Base-by-base conservation (phyloP, 2,113 vertebrate species). In the Corythaeola cristata region DNA sequence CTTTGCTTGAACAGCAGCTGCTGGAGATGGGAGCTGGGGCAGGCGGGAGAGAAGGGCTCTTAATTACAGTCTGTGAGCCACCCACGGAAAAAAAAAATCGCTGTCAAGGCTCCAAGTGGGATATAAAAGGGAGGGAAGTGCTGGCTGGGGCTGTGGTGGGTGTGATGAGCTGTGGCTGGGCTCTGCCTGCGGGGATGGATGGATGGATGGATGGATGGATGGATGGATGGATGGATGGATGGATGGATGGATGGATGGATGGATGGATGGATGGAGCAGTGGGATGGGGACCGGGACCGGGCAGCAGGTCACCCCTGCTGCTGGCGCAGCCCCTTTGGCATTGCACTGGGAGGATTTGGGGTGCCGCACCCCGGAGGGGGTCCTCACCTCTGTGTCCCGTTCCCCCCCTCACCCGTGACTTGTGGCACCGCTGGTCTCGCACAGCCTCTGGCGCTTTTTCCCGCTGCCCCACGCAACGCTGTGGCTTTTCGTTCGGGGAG, bases 31-130 rank as follows among this genome's bases (percentile, higher is more conserved):
- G 89, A 66, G 74, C 89, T 47, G n/a, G 50, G 91, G 90, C 86
- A 66, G 89, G 89, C 21, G 15, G 93, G 33, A 74, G 85, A 78
- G 92, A 86, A 95, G 88, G 96, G 93, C 81, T 92, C 93, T 82
- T 92, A 92, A 94, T 97, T 76, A 92, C 93, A 88, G 88, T 1
- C 55, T 24, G 75, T 1, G 90, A 94, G 88, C 69, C 89, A 80
- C 91, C 85, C 93, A 73, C 10, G 39, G 68, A 60, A 60, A 33
- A 45, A 45, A 56, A 59, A 91, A 64, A 21, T 4, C 30, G 0
- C 73, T 45, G 96, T 56, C 30, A 3, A 22, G 60, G 69, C 88
- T 78, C 27, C 12, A 15, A 85, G 85, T 32, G 64, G 76, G 88
- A 27, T 49, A 15, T 49, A 12, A 84, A 68, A 74, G 33, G 90